phyloP scores from a whole-genome alignment of 2,797 vertebrate species.

The Megaceryle alcyon region DNA sequence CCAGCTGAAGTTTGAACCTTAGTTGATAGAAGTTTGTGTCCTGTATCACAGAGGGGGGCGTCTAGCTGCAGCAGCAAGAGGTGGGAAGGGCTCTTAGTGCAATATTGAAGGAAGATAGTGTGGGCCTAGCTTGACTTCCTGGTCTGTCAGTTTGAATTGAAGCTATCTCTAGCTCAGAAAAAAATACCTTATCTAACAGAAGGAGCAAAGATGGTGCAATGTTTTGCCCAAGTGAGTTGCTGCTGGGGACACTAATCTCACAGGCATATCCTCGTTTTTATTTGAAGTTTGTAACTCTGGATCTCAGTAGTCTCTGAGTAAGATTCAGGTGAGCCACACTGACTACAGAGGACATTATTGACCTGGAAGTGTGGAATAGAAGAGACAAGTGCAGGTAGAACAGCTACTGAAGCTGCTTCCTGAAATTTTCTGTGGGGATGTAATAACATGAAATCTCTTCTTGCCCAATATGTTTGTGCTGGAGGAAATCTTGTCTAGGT shows the following conservation, averaged over 20 bases:
- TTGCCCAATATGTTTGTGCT: constrained; percentile 57
- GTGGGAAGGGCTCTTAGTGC: not conserved
- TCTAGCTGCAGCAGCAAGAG: not conserved
- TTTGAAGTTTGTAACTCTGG: not conserved
- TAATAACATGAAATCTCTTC: constrained; percentile 10
- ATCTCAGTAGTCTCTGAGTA: not conserved
- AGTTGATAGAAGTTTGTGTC: not conserved
- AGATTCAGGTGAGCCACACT: not conserved
- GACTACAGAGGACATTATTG: not conserved
- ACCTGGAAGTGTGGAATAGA: not conserved
- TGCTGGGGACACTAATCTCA: not conserved
- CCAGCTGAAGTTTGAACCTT: not conserved
- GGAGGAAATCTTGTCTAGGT: constrained; percentile 22
- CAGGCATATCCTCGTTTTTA: not conserved
- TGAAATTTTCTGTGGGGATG: not conserved
- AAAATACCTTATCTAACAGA: not conserved
- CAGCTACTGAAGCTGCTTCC: not conserved
- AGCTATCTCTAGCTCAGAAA: not conserved
- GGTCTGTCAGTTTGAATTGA: not conserved
- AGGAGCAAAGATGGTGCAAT: not conserved
- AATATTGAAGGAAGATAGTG: not conserved
- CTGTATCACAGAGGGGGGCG: not conserved
- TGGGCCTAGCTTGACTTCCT: not conserved
- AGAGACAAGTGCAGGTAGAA: not conserved
- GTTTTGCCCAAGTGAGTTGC: not conserved